Evolutionary conservation across 2,797 vertebrate species (phyloP).

Genomic region (Dicrostonyx torquatus): DNA sequence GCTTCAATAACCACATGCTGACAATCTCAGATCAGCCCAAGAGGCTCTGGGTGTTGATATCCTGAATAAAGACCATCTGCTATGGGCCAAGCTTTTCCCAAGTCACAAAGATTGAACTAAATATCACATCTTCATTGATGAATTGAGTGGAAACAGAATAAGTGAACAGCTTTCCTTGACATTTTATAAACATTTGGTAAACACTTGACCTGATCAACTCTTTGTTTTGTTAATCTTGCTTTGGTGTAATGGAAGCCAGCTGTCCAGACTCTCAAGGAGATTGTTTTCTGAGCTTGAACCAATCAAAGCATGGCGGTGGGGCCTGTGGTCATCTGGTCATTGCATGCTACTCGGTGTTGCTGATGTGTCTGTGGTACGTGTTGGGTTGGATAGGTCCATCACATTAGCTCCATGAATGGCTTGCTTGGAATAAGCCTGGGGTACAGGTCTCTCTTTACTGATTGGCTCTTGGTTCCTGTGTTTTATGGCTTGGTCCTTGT

Average conservation of each 20-base stretch:
- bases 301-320: slow-evolving; percentile 86
- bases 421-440: slow-evolving; percentile 87
- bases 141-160: slow-evolving; percentile 28
- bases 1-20: slow-evolving; percentile 48
- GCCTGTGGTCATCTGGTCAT: slow-evolving; percentile 86
- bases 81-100: slow-evolving; percentile 62
- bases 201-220: slow-evolving; percentile 6
- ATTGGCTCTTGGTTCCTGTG: slow-evolving; percentile 86
- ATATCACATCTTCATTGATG: not conserved
- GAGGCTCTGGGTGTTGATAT: slow-evolving; percentile 60
- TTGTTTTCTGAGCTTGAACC: slow-evolving; percentile 70
- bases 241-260: slow-evolving; percentile 47
- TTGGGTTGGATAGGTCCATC: slow-evolving; percentile 85
- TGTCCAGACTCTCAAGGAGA: slow-evolving; percentile 47
- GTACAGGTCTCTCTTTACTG: slow-evolving; percentile 81
- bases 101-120: slow-evolving; percentile 36
- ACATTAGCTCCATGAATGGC: slow-evolving; percentile 88
- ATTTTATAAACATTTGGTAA: slow-evolving; percentile 46
- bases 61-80: slow-evolving; percentile 72
- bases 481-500: slow-evolving; percentile 83
- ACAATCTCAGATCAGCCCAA: not conserved
- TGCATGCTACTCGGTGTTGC: slow-evolving; percentile 87
- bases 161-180: slow-evolving; percentile 45
- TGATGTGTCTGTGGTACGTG: slow-evolving; percentile 84
- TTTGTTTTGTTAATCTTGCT: slow-evolving; percentile 42